A percentile compares a stretch with the other conserved stretches of the same genome.
Evolutionary conservation across 2,888 invertebrate genomes (phyloP).

Genomic region (Muschampia plurimacula): DNA sequence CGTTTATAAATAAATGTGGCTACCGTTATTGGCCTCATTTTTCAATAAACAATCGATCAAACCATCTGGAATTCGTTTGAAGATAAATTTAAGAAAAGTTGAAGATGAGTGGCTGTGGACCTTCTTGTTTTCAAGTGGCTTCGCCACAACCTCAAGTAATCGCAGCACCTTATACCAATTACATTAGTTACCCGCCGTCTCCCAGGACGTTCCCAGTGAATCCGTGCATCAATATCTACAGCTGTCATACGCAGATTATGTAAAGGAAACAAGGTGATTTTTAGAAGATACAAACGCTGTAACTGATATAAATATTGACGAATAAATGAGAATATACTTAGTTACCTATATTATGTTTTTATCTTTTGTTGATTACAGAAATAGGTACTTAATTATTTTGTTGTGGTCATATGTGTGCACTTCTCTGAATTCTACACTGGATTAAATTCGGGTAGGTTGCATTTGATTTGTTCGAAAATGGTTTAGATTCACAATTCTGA

Average conservation of each 20-base stretch:
- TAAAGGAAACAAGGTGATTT: slow-evolving; percentile 47
- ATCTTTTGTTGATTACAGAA: not conserved
- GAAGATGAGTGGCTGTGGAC: slow-evolving; percentile 45
- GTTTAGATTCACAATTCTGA: no score
- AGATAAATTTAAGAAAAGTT: slow-evolving; percentile 35
- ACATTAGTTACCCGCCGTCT: slow-evolving; percentile 54
- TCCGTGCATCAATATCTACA: slow-evolving; percentile 79
- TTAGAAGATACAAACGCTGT: not conserved
- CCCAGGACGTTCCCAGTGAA: slow-evolving; percentile 62
- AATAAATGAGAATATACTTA: not conserved
- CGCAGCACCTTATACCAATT: slow-evolving; percentile 52
- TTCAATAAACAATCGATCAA: slow-evolving; percentile 10
- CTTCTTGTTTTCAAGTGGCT: slow-evolving; percentile 37
- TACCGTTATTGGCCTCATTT: slow-evolving; percentile 35
- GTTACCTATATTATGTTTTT: not conserved
- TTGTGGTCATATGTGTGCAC: no score
- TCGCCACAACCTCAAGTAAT: slow-evolving; percentile 44
- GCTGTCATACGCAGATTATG: slow-evolving; percentile 78
- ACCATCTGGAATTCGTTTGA: slow-evolving; percentile 8
- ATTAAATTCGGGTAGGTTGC: no score
- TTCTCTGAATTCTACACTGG: no score
- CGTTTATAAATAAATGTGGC: slow-evolving; percentile 42
- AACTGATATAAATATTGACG: not conserved
- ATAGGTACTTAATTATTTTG: no score
- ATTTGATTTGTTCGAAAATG: no score